These are phyloP conservation scores for Platysternon megacephalum DNA, from an alignment of 2,113 vertebrate species.

Conservation along the genomic window DNA sequence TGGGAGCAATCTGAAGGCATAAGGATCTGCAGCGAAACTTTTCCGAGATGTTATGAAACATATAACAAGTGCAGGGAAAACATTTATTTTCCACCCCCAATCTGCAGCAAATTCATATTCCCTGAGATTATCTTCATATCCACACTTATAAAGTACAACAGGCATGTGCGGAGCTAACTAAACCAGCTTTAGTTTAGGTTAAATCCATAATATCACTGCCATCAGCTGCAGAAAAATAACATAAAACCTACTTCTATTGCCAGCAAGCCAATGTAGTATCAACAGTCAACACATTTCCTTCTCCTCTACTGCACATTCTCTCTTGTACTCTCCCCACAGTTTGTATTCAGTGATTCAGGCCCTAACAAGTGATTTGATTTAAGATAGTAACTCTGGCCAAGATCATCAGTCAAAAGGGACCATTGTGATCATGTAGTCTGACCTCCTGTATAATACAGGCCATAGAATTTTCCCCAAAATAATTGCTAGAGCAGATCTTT, in stretches of 20 bases:
- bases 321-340: neutral
- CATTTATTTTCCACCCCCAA: slow-evolving; percentile 47
- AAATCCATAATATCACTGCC: neutral
- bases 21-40: slow-evolving; percentile 33
- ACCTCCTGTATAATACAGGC: neutral
- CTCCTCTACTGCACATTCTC: neutral
- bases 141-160: slow-evolving; percentile 62
- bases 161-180: slow-evolving; percentile 68
- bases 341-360: neutral
- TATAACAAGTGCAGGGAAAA: slow-evolving; percentile 63
- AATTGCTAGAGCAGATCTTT: neutral
- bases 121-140: slow-evolving; percentile 41
- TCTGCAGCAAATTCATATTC: slow-evolving; percentile 51
- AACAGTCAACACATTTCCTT: neutral
- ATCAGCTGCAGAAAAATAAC: slow-evolving; percentile 64
- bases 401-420: neutral
- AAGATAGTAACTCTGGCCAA: neutral
- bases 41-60: slow-evolving; percentile 53
- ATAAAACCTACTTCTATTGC: slow-evolving; percentile 57
- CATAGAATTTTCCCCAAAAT: neutral
- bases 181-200: neutral
- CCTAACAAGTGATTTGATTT: neutral
- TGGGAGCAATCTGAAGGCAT: slow-evolving; percentile 53
- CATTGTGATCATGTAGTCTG: neutral
- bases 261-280: slow-evolving; percentile 47